phyloP scores from a whole-genome alignment of 1,140 invertebrate species.

The Papilio dardanus region DNA sequence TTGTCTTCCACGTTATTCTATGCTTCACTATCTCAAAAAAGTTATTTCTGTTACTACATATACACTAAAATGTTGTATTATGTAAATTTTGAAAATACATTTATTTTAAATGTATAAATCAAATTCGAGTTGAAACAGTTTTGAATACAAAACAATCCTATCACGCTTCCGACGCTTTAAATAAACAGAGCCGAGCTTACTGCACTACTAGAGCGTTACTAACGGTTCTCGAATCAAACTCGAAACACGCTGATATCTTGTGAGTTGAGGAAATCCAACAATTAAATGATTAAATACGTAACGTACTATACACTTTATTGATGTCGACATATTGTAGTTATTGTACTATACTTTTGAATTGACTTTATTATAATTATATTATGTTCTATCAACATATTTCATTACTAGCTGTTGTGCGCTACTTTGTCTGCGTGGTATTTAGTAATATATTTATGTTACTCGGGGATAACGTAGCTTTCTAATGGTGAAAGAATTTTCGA shows the following conservation, averaged over 20 bases:
- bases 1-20: background rate
- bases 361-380: background rate
- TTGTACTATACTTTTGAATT: background rate
- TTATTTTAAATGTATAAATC: constrained; percentile 33
- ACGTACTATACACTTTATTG: background rate
- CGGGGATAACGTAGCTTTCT: too few relatives aligned
- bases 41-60: background rate
- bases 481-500: too few relatives aligned
- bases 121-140: constrained; percentile 38
- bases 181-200: constrained; percentile 38
- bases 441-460: too few relatives aligned
- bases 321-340: background rate
- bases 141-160: constrained; percentile 41
- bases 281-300: background rate
- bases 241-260: background rate
- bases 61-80: background rate
- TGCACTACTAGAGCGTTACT: constrained; percentile 24
- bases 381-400: too few relatives aligned
- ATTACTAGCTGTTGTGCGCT: too few relatives aligned
- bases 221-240: constrained; percentile 19
- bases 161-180: constrained; percentile 37
- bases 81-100: background rate
- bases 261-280: background rate
- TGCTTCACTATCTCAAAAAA: background rate
- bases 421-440: too few relatives aligned